Conservation (phyloP, 2,113 vertebrate genomes). For the Sula dactylatra region DNA sequence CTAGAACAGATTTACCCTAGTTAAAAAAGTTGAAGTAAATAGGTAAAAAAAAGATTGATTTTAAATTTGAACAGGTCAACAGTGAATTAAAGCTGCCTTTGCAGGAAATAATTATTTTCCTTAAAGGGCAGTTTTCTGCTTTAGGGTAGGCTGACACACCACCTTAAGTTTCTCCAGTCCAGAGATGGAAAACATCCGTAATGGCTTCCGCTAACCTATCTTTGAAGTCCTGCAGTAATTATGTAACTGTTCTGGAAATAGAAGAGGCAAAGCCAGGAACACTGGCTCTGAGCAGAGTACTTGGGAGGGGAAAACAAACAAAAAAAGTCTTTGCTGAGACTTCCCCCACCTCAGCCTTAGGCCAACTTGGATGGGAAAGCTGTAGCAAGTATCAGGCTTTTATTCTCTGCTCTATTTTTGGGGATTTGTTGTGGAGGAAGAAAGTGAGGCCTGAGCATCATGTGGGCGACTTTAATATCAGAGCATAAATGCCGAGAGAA, state of each 20-base stretch:
- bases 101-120: neutral
- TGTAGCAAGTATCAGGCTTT: slow-evolving; percentile 1
- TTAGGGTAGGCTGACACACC: neutral
- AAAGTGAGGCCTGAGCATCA: neutral
- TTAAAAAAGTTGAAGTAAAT: neutral
- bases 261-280: neutral
- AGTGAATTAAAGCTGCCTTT: neutral
- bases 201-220: neutral
- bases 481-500: neutral
- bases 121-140: neutral
- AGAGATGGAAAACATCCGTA: slow-evolving; percentile 44
- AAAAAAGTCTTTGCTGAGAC: neutral
- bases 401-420: neutral
- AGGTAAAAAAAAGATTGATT: neutral
- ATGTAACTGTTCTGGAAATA: slow-evolving; percentile 37
- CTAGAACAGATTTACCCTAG: neutral
- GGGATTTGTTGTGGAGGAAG: neutral
- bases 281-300: neutral
- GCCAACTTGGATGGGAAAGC: neutral
- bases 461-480: neutral
- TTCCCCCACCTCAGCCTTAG: neutral
- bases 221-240: slow-evolving; percentile 37
- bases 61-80: neutral
- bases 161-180: slow-evolving; percentile 26
- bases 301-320: neutral